A percentile compares a stretch with the other conserved stretches of the same genome.
phyloP scores from a whole-genome alignment of 1,140 invertebrate species.

The Zaprionus ghesquierei region DNA sequence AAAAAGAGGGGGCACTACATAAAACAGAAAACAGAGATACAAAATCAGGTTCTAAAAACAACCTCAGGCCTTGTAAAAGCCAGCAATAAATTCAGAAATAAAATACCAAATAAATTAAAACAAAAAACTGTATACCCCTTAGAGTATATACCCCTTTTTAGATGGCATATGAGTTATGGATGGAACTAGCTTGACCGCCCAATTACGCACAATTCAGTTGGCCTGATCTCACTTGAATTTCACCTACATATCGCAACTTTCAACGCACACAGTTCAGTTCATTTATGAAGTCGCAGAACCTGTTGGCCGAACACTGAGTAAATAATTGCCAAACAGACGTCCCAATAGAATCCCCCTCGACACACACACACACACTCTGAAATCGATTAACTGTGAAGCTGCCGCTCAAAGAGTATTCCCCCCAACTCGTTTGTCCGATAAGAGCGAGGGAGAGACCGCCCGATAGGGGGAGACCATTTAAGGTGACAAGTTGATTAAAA shows the following conservation, averaged over 20 bases:
- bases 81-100: neutral
- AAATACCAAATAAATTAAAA: neutral
- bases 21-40: neutral
- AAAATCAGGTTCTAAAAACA: slow-evolving; percentile 25
- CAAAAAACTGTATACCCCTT: neutral
- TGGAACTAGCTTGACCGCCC: neutral
- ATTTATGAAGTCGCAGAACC: slow-evolving; percentile 28
- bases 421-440: slow-evolving; percentile 2
- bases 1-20: neutral
- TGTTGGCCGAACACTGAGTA: slow-evolving; percentile 15
- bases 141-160: too few species aligned
- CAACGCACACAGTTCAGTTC: slow-evolving; percentile 25
- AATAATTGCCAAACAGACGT: slow-evolving; percentile 19
- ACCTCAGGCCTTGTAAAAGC: slow-evolving; percentile 37
- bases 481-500: slow-evolving; percentile 60
- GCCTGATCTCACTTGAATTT: slow-evolving; percentile 30
- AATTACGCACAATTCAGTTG: neutral
- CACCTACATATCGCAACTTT: slow-evolving; percentile 36
- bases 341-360: neutral
- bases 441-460: neutral
- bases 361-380: slow-evolving; percentile 1
- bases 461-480: slow-evolving; percentile 46
- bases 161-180: neutral
- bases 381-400: slow-evolving; percentile 27
- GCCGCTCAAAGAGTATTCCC: neutral